Conservation (phyloP, 2,797 vertebrate species). For the Danio tinwini region DNA sequence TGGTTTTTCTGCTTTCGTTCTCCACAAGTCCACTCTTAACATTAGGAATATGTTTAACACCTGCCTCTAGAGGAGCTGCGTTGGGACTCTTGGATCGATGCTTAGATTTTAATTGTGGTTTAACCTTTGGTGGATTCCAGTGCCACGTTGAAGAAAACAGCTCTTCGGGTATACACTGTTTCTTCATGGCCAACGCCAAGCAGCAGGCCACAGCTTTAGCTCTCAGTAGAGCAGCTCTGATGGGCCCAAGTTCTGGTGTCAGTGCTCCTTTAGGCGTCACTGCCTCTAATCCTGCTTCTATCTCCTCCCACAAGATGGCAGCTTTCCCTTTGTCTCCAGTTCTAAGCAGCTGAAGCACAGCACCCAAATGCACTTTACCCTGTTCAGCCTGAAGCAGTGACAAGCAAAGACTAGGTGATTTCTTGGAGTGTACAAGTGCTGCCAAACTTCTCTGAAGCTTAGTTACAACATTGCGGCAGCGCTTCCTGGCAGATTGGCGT, state of each 20-base stretch:
- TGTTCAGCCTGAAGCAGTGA: slow-evolving; percentile 77
- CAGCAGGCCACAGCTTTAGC: slow-evolving; percentile 77
- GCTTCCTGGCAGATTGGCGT: slow-evolving; percentile 69
- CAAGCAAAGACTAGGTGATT: not conserved
- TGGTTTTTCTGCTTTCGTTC: slow-evolving; percentile 25
- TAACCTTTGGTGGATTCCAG: slow-evolving; percentile 74
- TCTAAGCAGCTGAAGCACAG: slow-evolving; percentile 71
- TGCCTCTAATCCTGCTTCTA: slow-evolving; percentile 82
- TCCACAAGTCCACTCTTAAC: not conserved
- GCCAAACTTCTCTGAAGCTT: slow-evolving; percentile 67
- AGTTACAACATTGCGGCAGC: slow-evolving; percentile 70
- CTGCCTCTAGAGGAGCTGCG: not conserved
- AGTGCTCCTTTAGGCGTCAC: slow-evolving; percentile 64
- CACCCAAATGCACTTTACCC: slow-evolving; percentile 77
- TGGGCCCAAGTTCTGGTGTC: slow-evolving; percentile 70
- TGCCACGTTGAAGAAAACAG: slow-evolving; percentile 79
- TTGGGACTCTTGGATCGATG: slow-evolving; percentile 40
- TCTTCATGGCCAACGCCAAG: slow-evolving; percentile 71
- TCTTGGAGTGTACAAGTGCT: slow-evolving; percentile 56
- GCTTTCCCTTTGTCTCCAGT: slow-evolving; percentile 67
- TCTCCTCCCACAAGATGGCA: slow-evolving; percentile 71
- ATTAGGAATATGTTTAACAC: slow-evolving; percentile 15
- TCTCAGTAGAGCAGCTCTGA: slow-evolving; percentile 80
- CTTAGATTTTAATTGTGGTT: slow-evolving; percentile 45
- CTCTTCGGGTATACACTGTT: slow-evolving; percentile 66